Conservation (phyloP, 2,888 invertebrate species). For the Coronaproctus castanopsis region DNA sequence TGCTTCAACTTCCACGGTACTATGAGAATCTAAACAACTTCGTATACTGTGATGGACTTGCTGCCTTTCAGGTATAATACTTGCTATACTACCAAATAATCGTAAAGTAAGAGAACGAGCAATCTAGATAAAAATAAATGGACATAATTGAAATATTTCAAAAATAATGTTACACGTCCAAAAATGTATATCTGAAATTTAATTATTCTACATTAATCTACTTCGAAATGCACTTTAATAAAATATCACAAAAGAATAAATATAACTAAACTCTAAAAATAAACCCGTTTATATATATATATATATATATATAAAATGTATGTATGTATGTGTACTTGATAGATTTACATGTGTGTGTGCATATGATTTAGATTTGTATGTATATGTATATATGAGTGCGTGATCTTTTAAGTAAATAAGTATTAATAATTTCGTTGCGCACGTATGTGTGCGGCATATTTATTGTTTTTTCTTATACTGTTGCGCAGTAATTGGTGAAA, state of each 20-base stretch:
- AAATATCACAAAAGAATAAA: neutral
- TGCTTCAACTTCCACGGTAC: slow-evolving; percentile 86
- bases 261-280: too few relatives aligned
- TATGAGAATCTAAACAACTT: slow-evolving; percentile 77
- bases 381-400: too few relatives aligned
- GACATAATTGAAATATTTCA: neutral
- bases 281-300: too few relatives aligned
- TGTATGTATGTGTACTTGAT: too few relatives aligned
- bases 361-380: too few relatives aligned
- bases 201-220: neutral
- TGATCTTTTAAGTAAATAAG: too few relatives aligned
- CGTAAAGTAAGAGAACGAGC: slow-evolving; percentile 76
- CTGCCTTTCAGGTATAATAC: slow-evolving; percentile 80
- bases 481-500: too few relatives aligned
- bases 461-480: too few relatives aligned
- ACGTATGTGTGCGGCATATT: too few relatives aligned
- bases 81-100: slow-evolving; percentile 77
- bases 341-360: too few relatives aligned
- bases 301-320: too few relatives aligned
- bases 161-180: neutral
- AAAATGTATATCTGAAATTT: neutral
- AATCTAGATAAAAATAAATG: slow-evolving; percentile 26
- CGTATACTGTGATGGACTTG: slow-evolving; percentile 89
- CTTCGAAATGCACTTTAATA: neutral
- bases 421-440: too few relatives aligned